A percentile compares a stretch with the other conserved stretches of the same genome.
phyloP scores from a whole-genome alignment of 2,797 vertebrate species.

The Melanotaenia nigrans region DNA sequence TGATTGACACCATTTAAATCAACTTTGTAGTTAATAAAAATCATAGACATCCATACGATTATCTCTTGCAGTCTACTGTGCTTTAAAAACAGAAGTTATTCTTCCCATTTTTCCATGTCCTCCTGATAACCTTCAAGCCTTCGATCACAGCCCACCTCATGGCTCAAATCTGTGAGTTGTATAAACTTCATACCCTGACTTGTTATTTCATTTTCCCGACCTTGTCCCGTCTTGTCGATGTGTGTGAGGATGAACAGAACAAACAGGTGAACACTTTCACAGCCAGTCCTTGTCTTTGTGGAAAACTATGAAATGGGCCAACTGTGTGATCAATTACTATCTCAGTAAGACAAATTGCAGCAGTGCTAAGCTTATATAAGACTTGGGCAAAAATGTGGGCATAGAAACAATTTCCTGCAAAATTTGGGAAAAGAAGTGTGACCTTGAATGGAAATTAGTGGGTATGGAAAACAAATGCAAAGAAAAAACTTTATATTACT shows the following conservation, averaged over 20 bases:
- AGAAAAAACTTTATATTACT: constrained; percentile 17
- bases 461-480: not conserved
- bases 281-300: not conserved
- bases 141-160: not conserved
- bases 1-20: no score
- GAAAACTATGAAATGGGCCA: constrained; percentile 23
- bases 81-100: constrained; percentile 11
- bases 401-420: constrained; percentile 16
- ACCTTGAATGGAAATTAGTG: not conserved
- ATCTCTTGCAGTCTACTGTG: not conserved
- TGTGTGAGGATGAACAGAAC: not conserved
- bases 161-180: constrained; percentile 20
- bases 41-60: no score
- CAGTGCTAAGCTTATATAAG: not conserved
- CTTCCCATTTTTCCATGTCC: not conserved
- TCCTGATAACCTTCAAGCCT: not conserved
- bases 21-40: no score
- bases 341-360: not conserved
- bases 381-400: not conserved
- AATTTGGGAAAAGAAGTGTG: not conserved
- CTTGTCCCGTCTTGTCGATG: constrained; percentile 1
- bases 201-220: constrained; percentile 23
- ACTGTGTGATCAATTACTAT: constrained; percentile 9
- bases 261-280: constrained; percentile 28
- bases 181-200: constrained; percentile 25